Evolutionary conservation across 2,888 invertebrate genomes (phyloP).

Genomic region (Eumerus sabulonum): DNA sequence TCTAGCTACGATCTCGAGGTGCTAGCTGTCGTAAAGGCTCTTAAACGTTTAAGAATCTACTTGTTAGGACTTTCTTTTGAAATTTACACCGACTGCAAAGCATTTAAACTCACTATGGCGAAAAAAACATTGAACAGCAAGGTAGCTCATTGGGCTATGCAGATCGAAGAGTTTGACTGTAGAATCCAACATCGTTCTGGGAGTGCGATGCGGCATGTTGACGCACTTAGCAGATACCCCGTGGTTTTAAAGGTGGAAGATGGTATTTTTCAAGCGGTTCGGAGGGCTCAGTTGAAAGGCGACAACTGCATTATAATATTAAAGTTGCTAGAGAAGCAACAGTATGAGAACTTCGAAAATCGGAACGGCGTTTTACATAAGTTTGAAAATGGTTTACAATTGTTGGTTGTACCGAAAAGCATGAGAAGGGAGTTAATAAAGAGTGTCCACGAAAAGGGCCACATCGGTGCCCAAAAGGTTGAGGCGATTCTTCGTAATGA

Average conservation of each 20-base stretch:
- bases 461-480: constrained; percentile 70
- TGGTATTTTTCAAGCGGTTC: not conserved
- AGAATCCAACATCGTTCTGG: too few relatives aligned
- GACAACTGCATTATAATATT: too few relatives aligned
- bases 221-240: not conserved
- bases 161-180: too few relatives aligned
- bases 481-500: too few relatives aligned
- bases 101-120: constrained; percentile 25
- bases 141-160: too few relatives aligned
- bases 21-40: too few relatives aligned
- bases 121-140: constrained; percentile 13
- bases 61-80: not conserved
- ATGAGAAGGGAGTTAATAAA: constrained; percentile 27
- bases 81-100: constrained; percentile 42
- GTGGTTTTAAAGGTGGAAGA: not conserved
- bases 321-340: constrained; percentile 33
- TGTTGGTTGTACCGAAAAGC: constrained; percentile 29
- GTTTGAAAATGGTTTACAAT: constrained; percentile 38
- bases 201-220: not conserved
- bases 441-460: constrained; percentile 17
- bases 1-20: too few relatives aligned
- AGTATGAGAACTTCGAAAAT: constrained; percentile 39
- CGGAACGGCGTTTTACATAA: constrained; percentile 33
- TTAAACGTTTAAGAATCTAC: constrained; percentile 71
- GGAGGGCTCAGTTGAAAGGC: not conserved